Base-by-base conservation (phyloP, 2,797 vertebrate species). In the Anguilla megastoma region DNA sequence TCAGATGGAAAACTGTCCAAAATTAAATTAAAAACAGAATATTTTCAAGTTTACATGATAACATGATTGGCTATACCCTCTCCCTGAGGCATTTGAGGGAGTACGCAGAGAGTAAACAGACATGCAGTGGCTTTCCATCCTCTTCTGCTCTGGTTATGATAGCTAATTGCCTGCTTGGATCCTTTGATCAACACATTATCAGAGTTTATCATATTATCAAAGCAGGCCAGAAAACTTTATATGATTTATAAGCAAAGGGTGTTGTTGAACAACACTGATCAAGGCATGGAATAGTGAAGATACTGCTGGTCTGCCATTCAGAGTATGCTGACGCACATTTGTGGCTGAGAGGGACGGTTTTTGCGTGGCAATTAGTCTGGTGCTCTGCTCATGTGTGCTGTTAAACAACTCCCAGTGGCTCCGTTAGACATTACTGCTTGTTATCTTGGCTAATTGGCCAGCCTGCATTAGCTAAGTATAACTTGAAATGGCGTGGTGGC, bases 61-160 rank as follows among this genome's bases (percentile, higher is more conserved):
- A 66, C 63, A n/a, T 66, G 63, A 66, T 66, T 66, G 63, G 63
- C 63, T 66, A 66, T 66, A 66, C 63, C 63, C 24, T 66, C 63
- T 24, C 63, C 63, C 63, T 66, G 63, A 66, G 63, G 63, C n/a
- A n/a, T 27, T 66, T 66, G 63, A 66, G 63, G 63, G 63, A 27
- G 63, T 66, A 66, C 63, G 14, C 7, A 27, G 24, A 66, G 63
- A 66, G 63, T 66, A n/a, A 66, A 66, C 24, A 27, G 63, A 66
- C 24, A n/a, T 27, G 8, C 24, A n/a, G n/a, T n/a, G n/a, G 21
- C 63, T 7, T 66, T 27, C 63, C 5, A 6, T 24, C 63, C 63
- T 66, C 24, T 27, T 27, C 63, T 66, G 63, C 24, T n/a, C 63
- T 66, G 24, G n/a, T 27, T 7, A 8, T 0, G 63, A 66, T 3